Percentiles rank a stretch among this genome's conserved stretches.
Evolutionary conservation across 2,888 invertebrate genomes (phyloP).

Genomic region (Notocelia uddmanniana): DNA sequence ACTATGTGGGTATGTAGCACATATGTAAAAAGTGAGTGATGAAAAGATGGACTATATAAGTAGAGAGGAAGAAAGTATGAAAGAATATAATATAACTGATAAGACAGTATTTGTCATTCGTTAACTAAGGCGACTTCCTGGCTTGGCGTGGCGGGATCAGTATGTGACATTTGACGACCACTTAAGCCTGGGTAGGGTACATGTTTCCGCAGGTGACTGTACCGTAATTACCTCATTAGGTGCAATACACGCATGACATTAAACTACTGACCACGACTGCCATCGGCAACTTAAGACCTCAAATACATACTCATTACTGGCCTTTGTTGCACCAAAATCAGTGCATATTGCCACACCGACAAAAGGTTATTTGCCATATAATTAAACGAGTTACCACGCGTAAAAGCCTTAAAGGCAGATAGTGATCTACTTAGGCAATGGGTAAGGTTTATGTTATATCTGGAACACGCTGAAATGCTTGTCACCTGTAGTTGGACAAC

Average conservation of each 20-base stretch:
- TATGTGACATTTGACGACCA: too few relatives aligned
- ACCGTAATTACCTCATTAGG: too few relatives aligned
- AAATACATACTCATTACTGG: conserved; percentile 11
- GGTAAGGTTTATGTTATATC: conserved; percentile 18
- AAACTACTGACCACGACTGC: neutral
- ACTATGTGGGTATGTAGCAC: too few relatives aligned
- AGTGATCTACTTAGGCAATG: conserved; percentile 28
- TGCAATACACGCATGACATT: neutral
- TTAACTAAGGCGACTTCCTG: too few relatives aligned
- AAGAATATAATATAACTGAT: too few relatives aligned
- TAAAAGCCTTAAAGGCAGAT: conserved; percentile 28
- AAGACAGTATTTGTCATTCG: too few relatives aligned
- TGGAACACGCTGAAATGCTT: conserved; percentile 15
- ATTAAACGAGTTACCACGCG: conserved; percentile 23
- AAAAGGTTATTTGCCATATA: conserved; percentile 30
- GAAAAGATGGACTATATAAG: too few relatives aligned
- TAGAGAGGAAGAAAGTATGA: too few relatives aligned
- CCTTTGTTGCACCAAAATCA: conserved; percentile 28
- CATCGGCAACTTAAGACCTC: conserved; percentile 9
- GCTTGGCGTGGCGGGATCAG: too few relatives aligned
- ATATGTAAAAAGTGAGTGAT: too few relatives aligned
- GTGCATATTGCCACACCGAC: conserved; percentile 31
- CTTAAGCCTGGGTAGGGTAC: too few relatives aligned
- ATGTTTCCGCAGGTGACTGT: neutral
- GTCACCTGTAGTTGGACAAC: conserved; percentile 26